phyloP scores from a whole-genome alignment of 2,113 vertebrate genomes.

The Lutjanus erythropterus region DNA sequence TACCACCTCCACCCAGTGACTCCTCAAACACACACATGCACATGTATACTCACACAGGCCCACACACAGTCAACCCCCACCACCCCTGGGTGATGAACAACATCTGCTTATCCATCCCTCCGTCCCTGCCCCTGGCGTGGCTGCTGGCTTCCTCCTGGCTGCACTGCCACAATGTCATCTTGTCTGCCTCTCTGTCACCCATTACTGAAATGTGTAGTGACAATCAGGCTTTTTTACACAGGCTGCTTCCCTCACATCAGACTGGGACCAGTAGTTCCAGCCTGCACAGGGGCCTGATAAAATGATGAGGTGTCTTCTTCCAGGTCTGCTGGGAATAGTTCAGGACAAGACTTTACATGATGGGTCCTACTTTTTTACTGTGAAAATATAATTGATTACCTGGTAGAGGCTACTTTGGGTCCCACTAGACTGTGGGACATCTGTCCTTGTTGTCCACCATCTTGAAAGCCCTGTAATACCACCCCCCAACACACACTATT shows the following conservation, averaged over 20 bases:
- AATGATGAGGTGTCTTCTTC: slow-evolving; percentile 64
- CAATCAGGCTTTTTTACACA: slow-evolving; percentile 79
- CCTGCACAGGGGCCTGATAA: slow-evolving; percentile 55
- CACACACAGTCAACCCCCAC: slow-evolving; percentile 69
- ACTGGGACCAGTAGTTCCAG: slow-evolving; percentile 64
- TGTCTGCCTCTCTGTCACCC: slow-evolving; percentile 83
- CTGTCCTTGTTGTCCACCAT: slow-evolving; percentile 31
- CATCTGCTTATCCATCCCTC: slow-evolving; percentile 86
- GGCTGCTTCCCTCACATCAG: slow-evolving; percentile 69
- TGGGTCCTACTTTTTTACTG: slow-evolving; percentile 34
- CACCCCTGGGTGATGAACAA: slow-evolving; percentile 83
- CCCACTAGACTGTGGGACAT: slow-evolving; percentile 50
- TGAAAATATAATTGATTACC: slow-evolving; percentile 62
- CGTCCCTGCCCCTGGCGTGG: slow-evolving; percentile 83
- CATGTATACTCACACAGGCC: slow-evolving; percentile 18
- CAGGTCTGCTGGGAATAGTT: slow-evolving; percentile 25
- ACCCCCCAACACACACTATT: not conserved
- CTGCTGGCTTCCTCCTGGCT: slow-evolving; percentile 85
- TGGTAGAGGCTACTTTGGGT: slow-evolving; percentile 31
- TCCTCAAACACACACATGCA: slow-evolving; percentile 41
- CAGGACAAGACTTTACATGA: slow-evolving; percentile 47
- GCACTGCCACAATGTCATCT: slow-evolving; percentile 85
- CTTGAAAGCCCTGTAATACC: not conserved
- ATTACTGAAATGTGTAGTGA: slow-evolving; percentile 87
- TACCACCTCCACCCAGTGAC: slow-evolving; percentile 50